phyloP scores from a whole-genome alignment of 2,797 vertebrate genomes.

The Austrolebias charrua region DNA sequence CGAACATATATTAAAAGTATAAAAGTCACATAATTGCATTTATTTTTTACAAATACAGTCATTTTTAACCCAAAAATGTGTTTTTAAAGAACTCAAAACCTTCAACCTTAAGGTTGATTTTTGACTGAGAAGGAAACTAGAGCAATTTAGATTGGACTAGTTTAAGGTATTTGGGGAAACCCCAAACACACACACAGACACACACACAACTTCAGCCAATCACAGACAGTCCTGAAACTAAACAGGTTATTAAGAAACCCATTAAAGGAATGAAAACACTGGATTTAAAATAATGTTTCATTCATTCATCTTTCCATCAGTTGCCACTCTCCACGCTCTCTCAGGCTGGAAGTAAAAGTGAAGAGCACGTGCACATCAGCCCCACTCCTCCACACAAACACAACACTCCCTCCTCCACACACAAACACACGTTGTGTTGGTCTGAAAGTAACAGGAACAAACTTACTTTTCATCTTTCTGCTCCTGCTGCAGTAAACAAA shows the following conservation, averaged over 20 bases:
- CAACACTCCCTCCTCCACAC: conserved; percentile 8
- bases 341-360: conserved; percentile 30
- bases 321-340: conserved; percentile 4
- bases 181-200: conserved; percentile 13
- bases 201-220: conserved; percentile 35
- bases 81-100: too few species aligned
- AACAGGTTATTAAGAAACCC: conserved; percentile 18
- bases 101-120: too few species aligned
- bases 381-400: not conserved
- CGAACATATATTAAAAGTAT: too few species aligned
- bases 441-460: conserved; percentile 35
- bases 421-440: conserved; percentile 11
- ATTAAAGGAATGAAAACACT: conserved; percentile 4
- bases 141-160: not conserved
- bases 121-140: not conserved
- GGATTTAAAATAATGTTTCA: not conserved
- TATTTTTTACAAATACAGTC: too few species aligned
- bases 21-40: too few species aligned
- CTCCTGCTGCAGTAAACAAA: conserved; percentile 58
- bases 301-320: not conserved
- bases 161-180: conserved; percentile 26
- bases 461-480: conserved; percentile 71
- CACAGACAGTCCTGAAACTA: conserved; percentile 20
- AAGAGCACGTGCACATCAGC: conserved; percentile 34
- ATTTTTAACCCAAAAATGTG: too few species aligned